Evolutionary conservation across 2,888 invertebrate genomes (phyloP).

Genomic region (Macrophya alboannulata): DNA sequence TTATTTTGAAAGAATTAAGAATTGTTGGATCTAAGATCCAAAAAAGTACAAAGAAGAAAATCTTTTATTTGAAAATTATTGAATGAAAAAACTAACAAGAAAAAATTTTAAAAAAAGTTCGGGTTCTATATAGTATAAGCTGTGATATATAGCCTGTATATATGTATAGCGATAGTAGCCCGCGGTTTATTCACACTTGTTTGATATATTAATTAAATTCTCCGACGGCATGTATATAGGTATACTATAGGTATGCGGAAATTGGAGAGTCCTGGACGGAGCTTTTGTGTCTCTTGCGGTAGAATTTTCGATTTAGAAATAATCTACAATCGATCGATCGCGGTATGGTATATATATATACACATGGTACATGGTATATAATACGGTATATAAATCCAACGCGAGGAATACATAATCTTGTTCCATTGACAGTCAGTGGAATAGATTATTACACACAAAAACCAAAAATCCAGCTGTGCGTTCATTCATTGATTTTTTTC

Average conservation of each 20-base stretch:
- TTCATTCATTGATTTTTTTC: too few relatives aligned
- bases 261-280: neutral
- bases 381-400: too few relatives aligned
- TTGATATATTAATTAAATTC: constrained; percentile 31
- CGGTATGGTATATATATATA: neutral
- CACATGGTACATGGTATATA: neutral
- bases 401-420: too few relatives aligned
- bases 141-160: too few relatives aligned
- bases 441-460: too few relatives aligned
- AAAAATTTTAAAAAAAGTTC: neutral
- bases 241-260: neutral
- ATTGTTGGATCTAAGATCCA: too few relatives aligned
- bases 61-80: too few relatives aligned
- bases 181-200: neutral
- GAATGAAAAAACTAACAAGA: neutral
- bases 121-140: neutral
- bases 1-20: neutral
- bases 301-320: constrained; percentile 11
- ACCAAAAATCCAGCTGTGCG: too few relatives aligned
- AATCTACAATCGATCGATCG: neutral
- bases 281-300: constrained; percentile 7
- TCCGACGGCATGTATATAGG: neutral
- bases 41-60: neutral
- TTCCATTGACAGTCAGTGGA: too few relatives aligned
- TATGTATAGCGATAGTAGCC: neutral